phyloP scores from a whole-genome alignment of 1,140 invertebrate species.

The Propsilocerus akamusi region DNA sequence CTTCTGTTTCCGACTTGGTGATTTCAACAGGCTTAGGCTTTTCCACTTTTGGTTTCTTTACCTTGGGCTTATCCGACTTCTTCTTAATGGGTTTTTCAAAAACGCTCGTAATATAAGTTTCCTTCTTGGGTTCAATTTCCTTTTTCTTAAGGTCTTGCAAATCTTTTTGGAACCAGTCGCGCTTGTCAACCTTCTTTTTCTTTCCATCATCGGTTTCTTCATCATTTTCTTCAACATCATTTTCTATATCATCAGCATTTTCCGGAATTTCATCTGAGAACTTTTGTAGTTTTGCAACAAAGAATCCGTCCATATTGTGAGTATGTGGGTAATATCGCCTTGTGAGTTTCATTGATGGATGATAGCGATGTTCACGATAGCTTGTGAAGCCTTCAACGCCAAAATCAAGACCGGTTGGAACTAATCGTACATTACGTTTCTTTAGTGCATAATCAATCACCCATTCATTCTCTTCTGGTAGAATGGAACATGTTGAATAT shows the following conservation, averaged over 20 bases:
- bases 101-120: conserved; percentile 24
- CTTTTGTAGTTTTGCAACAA: conserved; percentile 96
- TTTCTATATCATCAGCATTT: conserved; percentile 30
- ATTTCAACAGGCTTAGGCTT: no score
- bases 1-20: neutral
- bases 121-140: conserved; percentile 14
- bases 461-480: conserved; percentile 97
- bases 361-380: conserved; percentile 76
- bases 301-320: conserved; percentile 99
- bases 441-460: conserved; percentile 93
- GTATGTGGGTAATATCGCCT: conserved; percentile 92
- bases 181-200: conserved; percentile 17
- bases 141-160: conserved; percentile 20
- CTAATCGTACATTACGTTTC: conserved; percentile 84
- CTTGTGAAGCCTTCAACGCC: conserved; percentile 88
- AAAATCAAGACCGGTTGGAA: conserved; percentile 87
- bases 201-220: conserved; percentile 12
- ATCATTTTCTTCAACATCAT: conserved; percentile 18
- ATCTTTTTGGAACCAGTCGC: conserved; percentile 19
- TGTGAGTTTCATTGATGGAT: conserved; percentile 79
- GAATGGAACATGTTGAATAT: conserved; percentile 96
- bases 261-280: conserved; percentile 65
- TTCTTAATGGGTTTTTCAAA: conserved; percentile 16
- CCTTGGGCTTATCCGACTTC: neutral
- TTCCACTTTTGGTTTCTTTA: neutral